Conservation (phyloP, 2,888 invertebrate genomes). For the Beris chalybata region DNA sequence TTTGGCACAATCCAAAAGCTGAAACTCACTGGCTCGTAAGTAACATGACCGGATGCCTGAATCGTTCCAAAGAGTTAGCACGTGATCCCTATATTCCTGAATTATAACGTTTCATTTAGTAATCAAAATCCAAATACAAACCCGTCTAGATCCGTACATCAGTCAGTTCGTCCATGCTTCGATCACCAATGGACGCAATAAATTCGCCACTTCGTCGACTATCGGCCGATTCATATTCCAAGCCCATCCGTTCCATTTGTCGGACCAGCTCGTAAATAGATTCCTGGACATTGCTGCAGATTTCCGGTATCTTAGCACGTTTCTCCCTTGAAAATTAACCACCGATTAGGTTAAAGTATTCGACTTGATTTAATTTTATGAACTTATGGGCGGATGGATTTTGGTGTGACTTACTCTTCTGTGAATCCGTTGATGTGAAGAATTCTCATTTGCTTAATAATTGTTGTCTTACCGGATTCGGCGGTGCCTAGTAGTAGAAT, state of each 20-base stretch:
- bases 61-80: constrained; percentile 70
- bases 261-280: constrained; percentile 69
- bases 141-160: constrained; percentile 52
- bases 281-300: constrained; percentile 74
- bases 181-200: constrained; percentile 60
- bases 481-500: constrained; percentile 70
- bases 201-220: constrained; percentile 54
- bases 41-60: constrained; percentile 70
- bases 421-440: constrained; percentile 78
- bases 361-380: background rate
- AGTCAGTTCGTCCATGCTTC: constrained; percentile 60
- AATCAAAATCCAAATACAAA: constrained; percentile 37
- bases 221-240: constrained; percentile 58
- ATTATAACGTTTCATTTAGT: constrained; percentile 42
- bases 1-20: constrained; percentile 78
- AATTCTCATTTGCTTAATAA: constrained; percentile 86
- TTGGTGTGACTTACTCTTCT: constrained; percentile 61
- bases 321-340: constrained; percentile 62
- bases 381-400: background rate
- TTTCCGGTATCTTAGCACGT: constrained; percentile 66
- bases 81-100: constrained; percentile 74
- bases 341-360: background rate
- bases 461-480: constrained; percentile 83
- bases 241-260: constrained; percentile 61
- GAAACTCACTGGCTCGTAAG: constrained; percentile 73